These are phyloP conservation scores for Sebastes nivosus DNA, from an alignment of 2,797 vertebrate species.

Conservation along the genomic window DNA sequence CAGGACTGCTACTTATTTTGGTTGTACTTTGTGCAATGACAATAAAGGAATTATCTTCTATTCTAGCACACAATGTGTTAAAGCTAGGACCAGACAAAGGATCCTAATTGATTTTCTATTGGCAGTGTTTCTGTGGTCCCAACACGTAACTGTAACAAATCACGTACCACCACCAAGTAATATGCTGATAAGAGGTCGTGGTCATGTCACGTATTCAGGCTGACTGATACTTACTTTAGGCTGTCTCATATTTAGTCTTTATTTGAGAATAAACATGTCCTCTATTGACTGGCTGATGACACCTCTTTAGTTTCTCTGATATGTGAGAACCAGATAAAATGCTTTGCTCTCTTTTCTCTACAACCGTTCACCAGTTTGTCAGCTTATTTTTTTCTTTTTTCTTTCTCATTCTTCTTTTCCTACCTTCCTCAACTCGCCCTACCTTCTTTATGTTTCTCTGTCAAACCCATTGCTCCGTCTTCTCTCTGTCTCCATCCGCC, in stretches of 20 bases:
- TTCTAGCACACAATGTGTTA: too few relatives aligned
- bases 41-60: too few relatives aligned
- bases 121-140: too few relatives aligned
- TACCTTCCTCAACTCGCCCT: neutral
- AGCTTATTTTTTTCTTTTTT: neutral
- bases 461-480: neutral
- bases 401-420: neutral
- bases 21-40: too few relatives aligned
- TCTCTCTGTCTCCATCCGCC: neutral
- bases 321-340: neutral
- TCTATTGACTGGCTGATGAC: neutral
- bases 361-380: neutral
- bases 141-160: too few relatives aligned
- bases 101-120: too few relatives aligned
- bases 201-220: neutral
- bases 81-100: too few relatives aligned
- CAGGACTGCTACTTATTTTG: too few relatives aligned
- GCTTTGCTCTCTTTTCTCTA: neutral
- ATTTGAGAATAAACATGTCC: neutral
- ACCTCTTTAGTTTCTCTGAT: neutral
- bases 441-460: neutral
- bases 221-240: neutral
- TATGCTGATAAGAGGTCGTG: neutral
- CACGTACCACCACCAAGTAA: neutral
- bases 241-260: slow-evolving; percentile 4